phyloP scores from a whole-genome alignment of 2,888 invertebrate species.

The Ischnura elegans region DNA sequence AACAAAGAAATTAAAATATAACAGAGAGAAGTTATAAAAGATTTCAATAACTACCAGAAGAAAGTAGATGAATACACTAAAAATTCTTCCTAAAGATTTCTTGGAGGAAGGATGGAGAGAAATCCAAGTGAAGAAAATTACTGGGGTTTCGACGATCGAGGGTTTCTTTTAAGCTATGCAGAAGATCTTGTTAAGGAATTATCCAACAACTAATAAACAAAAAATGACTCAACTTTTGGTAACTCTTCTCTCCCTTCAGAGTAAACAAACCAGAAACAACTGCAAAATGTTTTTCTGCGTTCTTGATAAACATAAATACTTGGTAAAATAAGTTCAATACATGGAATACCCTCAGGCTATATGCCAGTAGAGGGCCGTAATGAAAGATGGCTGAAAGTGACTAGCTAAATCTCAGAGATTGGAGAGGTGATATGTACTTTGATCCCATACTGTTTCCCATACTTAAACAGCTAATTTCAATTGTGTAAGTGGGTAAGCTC shows the following conservation, averaged over 20 bases:
- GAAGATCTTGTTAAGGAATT: no score
- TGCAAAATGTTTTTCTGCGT: neutral
- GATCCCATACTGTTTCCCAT: neutral
- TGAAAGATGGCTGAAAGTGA: neutral
- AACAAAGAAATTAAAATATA: no score
- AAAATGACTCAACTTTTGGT: neutral
- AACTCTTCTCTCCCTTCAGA: neutral
- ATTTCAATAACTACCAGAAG: no score
- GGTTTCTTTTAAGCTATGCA: neutral
- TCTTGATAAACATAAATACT: neutral
- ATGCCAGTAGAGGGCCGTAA: neutral
- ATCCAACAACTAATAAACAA: neutral
- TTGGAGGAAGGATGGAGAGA: neutral
- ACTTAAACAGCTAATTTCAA: no score
- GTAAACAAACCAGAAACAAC: neutral
- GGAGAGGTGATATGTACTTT: neutral
- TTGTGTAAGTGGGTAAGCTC: no score
- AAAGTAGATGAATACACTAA: no score
- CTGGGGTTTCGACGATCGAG: neutral
- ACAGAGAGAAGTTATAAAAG: no score
- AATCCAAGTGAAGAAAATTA: neutral
- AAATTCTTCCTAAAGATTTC: neutral
- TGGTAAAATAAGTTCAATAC: neutral
- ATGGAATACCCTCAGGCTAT: neutral
- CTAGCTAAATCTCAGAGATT: neutral